Base-by-base conservation (phyloP, 2,888 invertebrate genomes). In the Tetanocera ferruginea region DNA sequence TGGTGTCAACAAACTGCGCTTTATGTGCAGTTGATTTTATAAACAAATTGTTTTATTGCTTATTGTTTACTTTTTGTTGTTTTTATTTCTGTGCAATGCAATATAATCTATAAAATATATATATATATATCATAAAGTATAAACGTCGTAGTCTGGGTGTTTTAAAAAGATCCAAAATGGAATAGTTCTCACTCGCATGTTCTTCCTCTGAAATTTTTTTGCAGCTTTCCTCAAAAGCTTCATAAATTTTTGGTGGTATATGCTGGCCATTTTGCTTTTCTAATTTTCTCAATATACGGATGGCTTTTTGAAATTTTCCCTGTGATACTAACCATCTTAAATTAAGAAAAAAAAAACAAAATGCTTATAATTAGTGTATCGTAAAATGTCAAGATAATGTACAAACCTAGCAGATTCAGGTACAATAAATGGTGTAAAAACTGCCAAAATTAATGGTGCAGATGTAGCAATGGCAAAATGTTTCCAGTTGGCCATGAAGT, bases 251-350 rank as follows among this genome's bases (percentile, higher is more conserved):
- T 0, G 94, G 94, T 0, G 94, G 93, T 11, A 96, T 94, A 81
- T 93, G 92, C 1, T 92, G 94, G 69, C 93, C 93, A 88, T 97
- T 97, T 74, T 96, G 93, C 81, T 92, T 92, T 85, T 96, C 96
- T 85, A 97, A 94, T 85, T 94, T 95, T 87, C 93, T 93, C 85
- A 97, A 91, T 62, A 97, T 96, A 0, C 88, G 90, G 9, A 96
- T 91, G 0, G 97, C 96, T 86, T 94, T 93, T 83, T 95, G 95
- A 3, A 95, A 92, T 88, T 94, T 93, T 3, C 96, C 96, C 90
- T 96, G 96, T 0, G 96, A 96, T 1, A 96, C 94, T 55, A 97
- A 90, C 97, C 97, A 97, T 83, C 95, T 95, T n/a, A 6, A 75
- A 76, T 60, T 8, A 25, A 5, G 8, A 0, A 31, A 31, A 17